Evolutionary conservation across 2,113 vertebrate genomes (phyloP), one percentile per base, ranked within the genome.

Genomic region (Serilophus lunatus): DNA sequence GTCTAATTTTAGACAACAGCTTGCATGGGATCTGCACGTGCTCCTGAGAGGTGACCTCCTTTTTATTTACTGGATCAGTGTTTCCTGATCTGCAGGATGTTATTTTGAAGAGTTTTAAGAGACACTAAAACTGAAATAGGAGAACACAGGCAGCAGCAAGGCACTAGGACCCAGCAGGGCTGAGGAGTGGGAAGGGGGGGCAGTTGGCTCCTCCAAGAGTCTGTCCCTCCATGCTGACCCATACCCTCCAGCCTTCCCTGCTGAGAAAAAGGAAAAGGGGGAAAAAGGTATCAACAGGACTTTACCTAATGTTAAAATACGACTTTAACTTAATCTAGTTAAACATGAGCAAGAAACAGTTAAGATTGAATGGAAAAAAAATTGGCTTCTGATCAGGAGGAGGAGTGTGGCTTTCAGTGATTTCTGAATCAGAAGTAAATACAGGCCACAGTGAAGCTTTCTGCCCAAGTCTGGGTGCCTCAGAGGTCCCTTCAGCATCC

Each of bases 181-280:
- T 5, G 2, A 2, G 15, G 13, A 18, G 4, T 0, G 17, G 33
- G 6, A 51, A 28, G 31, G n/a, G 2, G n/a, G 28, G 49, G 31
- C 6, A 2, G 8, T 40, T 49, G 35, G 23, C 35, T 64, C 38
- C n/a, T 36, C 60, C 26, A 4, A 1, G 5, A 19, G 17, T 40
- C 42, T 7, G 40, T 36, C 42, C n/a, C 44, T 31, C 63, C n/a
- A 1, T 3, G 14, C 42, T n/a, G 45, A 14, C n/a, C 4, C 6
- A 10, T 11, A 24, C 4, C 51, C 70, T 26, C 24, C 19, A 17
- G 31, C 65, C n/a, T 80, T 26, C 10, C 10, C 49, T 51, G 9
- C 60, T 20, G 23, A 35, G 19, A 3, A 38, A 69, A 64, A 28
- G 7, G 2, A 28, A 31, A 29, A 6, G 3, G 26, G 16, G 0